Evolutionary conservation across 2,797 vertebrate species (phyloP), one percentile per base, ranked within the genome.

Genomic region (Bradypodion ventrale): DNA sequence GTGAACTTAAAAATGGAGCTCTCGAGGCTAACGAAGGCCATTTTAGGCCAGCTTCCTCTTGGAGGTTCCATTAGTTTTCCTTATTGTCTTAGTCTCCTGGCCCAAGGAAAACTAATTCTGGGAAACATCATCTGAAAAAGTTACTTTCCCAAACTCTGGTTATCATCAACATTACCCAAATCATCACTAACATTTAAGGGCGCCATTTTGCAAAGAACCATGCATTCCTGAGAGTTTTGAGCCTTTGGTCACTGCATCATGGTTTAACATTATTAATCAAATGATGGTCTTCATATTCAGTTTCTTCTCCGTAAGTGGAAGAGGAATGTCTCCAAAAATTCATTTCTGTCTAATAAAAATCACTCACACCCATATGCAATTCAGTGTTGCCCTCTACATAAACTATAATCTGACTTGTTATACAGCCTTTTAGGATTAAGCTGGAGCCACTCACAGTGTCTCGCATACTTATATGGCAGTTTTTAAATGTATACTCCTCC

Each of bases 281-380:
- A 63, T 44, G 25, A 32, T 73, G 42, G 25, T 23, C 42, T 37
- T 46, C 52, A n/a, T 60, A 10, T 68, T 19, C 19, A 13, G 19
- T 32, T 69, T 59, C 83, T 81, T 77, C 75, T 86, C 85, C 85
- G 78, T 85, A 83, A 80, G 66, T 68, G 49, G 68, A 84, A 76
- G 2, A 85, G 72, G 9, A 78, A 42, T 5, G 23, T 25, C 70
- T 44, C 37, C 66, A 32, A 87, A 77, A 56, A 82, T 79, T 25
- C 72, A 83, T 66, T 40, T 65, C 62, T 74, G 72, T 52, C 60
- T 35, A 66, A 32, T 44, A 42, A 80, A 75, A 59, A 84, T 87
- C 78, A 70, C 81, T 83, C 84, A 80, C 21, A 75, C 10, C 70
- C 89, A 78, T 87, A 42, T 19, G 91, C 83, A 85, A 86, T 74